Base-by-base conservation (phyloP, 2,797 vertebrate species). In the Glossophaga mutica region DNA sequence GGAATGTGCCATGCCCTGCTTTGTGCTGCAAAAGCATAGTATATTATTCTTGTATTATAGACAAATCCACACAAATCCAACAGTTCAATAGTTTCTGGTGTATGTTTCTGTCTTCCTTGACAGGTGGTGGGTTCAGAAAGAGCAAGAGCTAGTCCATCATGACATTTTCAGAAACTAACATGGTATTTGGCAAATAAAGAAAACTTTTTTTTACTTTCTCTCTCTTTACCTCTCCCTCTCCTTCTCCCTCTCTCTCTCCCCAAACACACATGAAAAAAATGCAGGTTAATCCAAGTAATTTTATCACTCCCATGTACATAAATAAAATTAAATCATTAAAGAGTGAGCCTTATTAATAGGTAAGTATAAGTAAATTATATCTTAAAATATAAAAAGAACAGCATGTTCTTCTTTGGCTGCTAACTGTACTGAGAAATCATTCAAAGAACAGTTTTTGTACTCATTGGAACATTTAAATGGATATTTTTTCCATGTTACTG, bases 291-390 rank as follows among this genome's bases (percentile, higher is more conserved):
- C 1, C 3, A 46, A 79, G 6, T 21, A 55, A 46, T 83, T 74
- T 92, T 32, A 73, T 76, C 26, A 74, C 5, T 91, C 29, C 24
- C 9, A 70, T 6, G 32, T 67, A 34, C 4, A 14, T n/a, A 15
- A 74, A 26, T 52, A 90, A 94, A 91, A 67, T 83, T 37, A 79
- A 62, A 57, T 74, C 4, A 10, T 87, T 55, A 29, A 16, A 37
- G 37, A 57, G 3, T 74, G 55, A 68, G 4, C 0, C 50, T 82
- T 83, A 1, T 21, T 44, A 79, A 81, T 50, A 76, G 9, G 3
- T 8, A 73, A 70, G 22, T 82, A 57, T 52, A 85, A 82, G 46
- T 77, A 77, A 77, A 62, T 84, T 39, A 9, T 7, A 44, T 74
- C 2, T 48, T 48, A 52, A 32, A 21, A 67, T 79, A 62, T 44